phyloP scores from a whole-genome alignment of 2,797 vertebrate species.

The Anniella stebbinsi region DNA sequence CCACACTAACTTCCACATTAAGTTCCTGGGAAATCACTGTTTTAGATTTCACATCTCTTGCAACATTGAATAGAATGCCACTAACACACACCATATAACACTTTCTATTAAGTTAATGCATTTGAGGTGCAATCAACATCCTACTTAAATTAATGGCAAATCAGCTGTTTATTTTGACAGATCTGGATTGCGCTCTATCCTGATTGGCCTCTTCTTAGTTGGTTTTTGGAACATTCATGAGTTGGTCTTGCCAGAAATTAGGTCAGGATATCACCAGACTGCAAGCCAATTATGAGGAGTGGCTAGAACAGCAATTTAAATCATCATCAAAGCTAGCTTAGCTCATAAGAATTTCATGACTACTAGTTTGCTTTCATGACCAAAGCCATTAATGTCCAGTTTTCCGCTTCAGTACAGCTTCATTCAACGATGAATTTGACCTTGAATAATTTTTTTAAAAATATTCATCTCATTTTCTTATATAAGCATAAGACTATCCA shows the following conservation, averaged over 20 bases:
- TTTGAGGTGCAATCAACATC: background rate
- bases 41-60: background rate
- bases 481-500: background rate
- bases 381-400: constrained; percentile 7
- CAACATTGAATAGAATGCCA: background rate
- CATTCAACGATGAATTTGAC: background rate
- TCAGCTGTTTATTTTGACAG: background rate
- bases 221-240: background rate
- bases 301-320: constrained; percentile 14
- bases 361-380: background rate
- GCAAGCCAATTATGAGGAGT: background rate
- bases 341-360: constrained; percentile 12
- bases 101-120: background rate
- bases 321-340: constrained; percentile 7
- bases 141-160: background rate
- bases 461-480: background rate
- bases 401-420: constrained; percentile 12
- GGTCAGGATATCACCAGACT: background rate
- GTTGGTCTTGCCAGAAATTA: background rate
- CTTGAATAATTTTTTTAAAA: constrained; percentile 8
- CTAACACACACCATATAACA: background rate
- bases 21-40: constrained; percentile 1
- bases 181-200: background rate
- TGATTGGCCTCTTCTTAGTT: background rate
- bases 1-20: background rate